Percentiles rank a stretch among this genome's conserved stretches.
phyloP scores from a whole-genome alignment of 2,113 vertebrate genomes.

The Tragelaphus scriptus region DNA sequence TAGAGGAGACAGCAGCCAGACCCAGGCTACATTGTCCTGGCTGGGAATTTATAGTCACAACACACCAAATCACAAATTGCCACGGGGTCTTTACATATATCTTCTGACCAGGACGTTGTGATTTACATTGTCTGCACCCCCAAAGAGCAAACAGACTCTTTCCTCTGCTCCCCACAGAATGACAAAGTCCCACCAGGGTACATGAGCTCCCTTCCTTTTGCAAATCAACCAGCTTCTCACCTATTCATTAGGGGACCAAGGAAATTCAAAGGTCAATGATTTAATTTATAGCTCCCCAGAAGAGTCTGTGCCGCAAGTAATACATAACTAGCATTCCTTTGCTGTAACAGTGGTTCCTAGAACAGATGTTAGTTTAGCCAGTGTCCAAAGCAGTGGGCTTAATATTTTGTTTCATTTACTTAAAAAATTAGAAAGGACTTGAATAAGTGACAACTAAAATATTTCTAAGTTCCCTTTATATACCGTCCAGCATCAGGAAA shows the following conservation, averaged over 20 bases:
- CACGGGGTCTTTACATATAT: neutral
- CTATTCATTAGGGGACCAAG: neutral
- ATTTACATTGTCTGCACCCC: neutral
- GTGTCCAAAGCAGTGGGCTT: slow-evolving; percentile 10
- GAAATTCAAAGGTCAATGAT: neutral
- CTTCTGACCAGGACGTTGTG: neutral
- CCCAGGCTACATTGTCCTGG: neutral
- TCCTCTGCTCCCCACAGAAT: neutral
- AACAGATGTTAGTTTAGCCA: slow-evolving; percentile 42
- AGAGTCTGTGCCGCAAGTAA: neutral
- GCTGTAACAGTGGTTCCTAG: neutral
- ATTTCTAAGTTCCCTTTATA: slow-evolving; percentile 35
- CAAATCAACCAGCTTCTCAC: neutral
- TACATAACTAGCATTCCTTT: slow-evolving; percentile 19
- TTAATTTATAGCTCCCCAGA: neutral
- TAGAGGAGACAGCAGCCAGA: neutral
- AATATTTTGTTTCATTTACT: slow-evolving; percentile 33
- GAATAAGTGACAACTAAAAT: slow-evolving; percentile 51
- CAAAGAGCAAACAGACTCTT: neutral
- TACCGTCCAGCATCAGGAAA: neutral
- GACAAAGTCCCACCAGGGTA: neutral
- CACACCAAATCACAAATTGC: neutral
- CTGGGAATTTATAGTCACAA: neutral
- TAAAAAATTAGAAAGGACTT: neutral
- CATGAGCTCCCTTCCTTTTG: neutral